Evolutionary conservation across 1,140 invertebrate genomes (phyloP), one percentile per base, ranked within the genome.

Genomic region (Pteromalus puparum): DNA sequence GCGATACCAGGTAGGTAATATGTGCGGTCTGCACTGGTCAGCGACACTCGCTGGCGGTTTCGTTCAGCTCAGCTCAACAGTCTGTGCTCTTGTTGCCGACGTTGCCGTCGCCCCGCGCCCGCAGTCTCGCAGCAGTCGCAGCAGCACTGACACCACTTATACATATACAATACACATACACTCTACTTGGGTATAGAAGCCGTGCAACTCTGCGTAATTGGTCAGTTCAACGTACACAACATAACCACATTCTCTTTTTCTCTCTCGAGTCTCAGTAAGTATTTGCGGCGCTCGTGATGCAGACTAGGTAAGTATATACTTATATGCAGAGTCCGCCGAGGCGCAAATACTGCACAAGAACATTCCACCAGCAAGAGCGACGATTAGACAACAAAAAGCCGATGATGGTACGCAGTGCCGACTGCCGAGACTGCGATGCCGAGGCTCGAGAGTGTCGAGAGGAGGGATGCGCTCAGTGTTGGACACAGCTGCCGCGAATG

Each of bases 351-450:
- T 7, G 4, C 3, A 15, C n/a, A 82, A 42, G 42, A 61, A 78
- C 61, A 83, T 83, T 82, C 30, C 26, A 77, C 46, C 1, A 34
- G 2, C 13, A 61, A 48, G 46, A 26, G 75, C 48, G 46, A 61
- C 46, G 75, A 77, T 77, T 77, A 53, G 24, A 61, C 42, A 77
- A 48, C 12, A 48, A 77, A 77, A 77, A 77, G 13, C 38, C 26
- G 42, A 53, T 53, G 2, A 77, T n/a, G 70, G 18, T 42, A n/a
- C 34, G 72, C n/a, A 18, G 15, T 18, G 46, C 46, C 0, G 13
- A 18, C 42, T n/a, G 42, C 9, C 5, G 38, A 42, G 10, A 0
- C 7, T 42, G 6, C 5, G 10, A 9, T 42, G 38, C 38, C 10
- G 38, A 42, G 38, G 38, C 38, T 34, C 30, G 30, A 30, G 30